phyloP scores from a whole-genome alignment of 1,140 invertebrate genomes.

The Orchestia grillus region DNA sequence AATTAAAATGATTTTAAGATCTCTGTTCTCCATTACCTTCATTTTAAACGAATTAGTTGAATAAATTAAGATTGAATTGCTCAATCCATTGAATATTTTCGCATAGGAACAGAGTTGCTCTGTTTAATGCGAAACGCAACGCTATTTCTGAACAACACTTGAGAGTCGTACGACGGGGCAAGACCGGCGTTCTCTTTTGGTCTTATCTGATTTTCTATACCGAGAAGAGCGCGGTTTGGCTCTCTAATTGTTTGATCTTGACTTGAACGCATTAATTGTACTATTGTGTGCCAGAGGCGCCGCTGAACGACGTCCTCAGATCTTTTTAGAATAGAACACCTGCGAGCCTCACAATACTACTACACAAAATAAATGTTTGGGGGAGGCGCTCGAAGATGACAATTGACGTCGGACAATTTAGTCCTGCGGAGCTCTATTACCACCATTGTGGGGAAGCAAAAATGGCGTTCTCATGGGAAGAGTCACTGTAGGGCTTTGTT shows the following conservation, averaged over 20 bases:
- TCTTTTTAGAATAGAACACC: neutral
- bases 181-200: slow-evolving; percentile 3
- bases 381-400: neutral
- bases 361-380: slow-evolving; percentile 1
- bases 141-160: neutral
- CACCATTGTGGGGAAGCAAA: neutral
- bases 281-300: slow-evolving; percentile 30
- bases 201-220: slow-evolving; percentile 34
- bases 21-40: too few species aligned
- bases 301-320: neutral
- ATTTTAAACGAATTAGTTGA: too few species aligned
- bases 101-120: neutral
- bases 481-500: slow-evolving; percentile 29
- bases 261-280: slow-evolving; percentile 23
- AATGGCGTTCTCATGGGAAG: slow-evolving; percentile 38
- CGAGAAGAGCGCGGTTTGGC: slow-evolving; percentile 25
- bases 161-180: neutral
- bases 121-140: neutral
- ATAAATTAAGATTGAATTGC: neutral
- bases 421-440: slow-evolving; percentile 11
- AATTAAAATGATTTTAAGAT: too few species aligned
- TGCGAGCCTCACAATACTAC: neutral
- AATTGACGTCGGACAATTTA: slow-evolving; percentile 27
- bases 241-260: slow-evolving; percentile 47
- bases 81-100: neutral